Conservation (phyloP, 2,888 invertebrate species). For the Dermolepida albohirtum region DNA sequence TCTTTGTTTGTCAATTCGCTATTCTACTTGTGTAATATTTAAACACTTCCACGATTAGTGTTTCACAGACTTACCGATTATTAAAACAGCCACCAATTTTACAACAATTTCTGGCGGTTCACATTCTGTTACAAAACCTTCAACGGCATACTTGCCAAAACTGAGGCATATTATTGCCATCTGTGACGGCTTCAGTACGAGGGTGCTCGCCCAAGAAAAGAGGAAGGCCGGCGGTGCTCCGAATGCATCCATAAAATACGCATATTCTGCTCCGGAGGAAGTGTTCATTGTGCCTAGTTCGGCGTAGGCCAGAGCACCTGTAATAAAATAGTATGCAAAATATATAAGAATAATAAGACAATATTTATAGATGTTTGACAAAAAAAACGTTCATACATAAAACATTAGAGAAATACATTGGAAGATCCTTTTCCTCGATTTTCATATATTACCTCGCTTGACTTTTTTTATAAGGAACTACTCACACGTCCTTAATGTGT, state of each 20-base stretch:
- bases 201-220: slow-evolving; percentile 93
- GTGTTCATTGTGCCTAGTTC: slow-evolving; percentile 97
- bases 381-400: no score
- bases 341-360: no score
- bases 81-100: slow-evolving; percentile 88
- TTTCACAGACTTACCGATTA: slow-evolving; percentile 75
- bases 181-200: slow-evolving; percentile 93
- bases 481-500: no score
- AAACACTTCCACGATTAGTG: no score
- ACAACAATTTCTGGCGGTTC: slow-evolving; percentile 86
- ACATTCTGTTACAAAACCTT: slow-evolving; percentile 89
- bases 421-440: no score
- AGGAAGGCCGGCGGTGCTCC: slow-evolving; percentile 92
- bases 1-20: no score
- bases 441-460: no score
- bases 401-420: no score
- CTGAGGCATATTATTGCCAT: slow-evolving; percentile 94
- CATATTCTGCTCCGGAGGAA: slow-evolving; percentile 94
- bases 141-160: slow-evolving; percentile 93
- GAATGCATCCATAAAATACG: slow-evolving; percentile 95
- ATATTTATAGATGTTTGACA: no score
- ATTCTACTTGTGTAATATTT: no score
- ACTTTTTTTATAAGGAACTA: no score
- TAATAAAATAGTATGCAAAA: slow-evolving; percentile 69
- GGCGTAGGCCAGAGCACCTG: slow-evolving; percentile 93